Evolutionary conservation across 2,797 vertebrate genomes (phyloP), one percentile per base, ranked within the genome.

Genomic region (Gobionotothen gibberifrons): DNA sequence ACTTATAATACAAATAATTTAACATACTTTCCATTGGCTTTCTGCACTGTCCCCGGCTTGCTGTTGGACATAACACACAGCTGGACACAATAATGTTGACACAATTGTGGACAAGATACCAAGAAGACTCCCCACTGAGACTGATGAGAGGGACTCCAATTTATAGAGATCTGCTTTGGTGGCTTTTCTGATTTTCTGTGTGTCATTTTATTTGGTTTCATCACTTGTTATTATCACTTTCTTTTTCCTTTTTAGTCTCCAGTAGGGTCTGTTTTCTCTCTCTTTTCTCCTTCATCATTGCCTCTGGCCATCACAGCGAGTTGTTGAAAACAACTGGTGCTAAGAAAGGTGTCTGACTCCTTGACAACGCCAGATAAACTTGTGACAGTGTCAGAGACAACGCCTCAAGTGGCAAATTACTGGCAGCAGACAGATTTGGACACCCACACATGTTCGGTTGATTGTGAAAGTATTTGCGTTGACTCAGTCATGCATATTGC

Each of bases 251-350:
- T 17, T 16, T 46, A 22, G n/a, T 53, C 40, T 68, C 22, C 36
- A 19, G 15, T 61, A 21, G 3, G 26, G n/a, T 15, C 22, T 16
- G 2, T 69, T 58, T 32, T 15, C 19, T 51, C 58, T 16, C 1
- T 16, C 4, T 47, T 5, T 26, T 6, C 51, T 32, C 43, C 46
- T 63, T 36, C 1, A 3, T 19, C 16, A 36, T 36, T 36, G 54
- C 69, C 10, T 39, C 47, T 55, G 43, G 76, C 59, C 43, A 15
- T 60, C 54, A 36, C 17, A 55, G n/a, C 12, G 2, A 48, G 58
- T 64, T 76, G 78, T 44, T 62, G n/a, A 60, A 47, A 68, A 59
- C 49, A 66, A 17, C 54, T 54, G 43, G 46, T 67, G 63, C 63
- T 21, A 57, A 62, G 67, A 47, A 49, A 43, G 39, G 66, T 36